These are phyloP conservation scores for Agrochola circellaris DNA, from an alignment of 2,888 invertebrate species.

Conservation along the genomic window DNA sequence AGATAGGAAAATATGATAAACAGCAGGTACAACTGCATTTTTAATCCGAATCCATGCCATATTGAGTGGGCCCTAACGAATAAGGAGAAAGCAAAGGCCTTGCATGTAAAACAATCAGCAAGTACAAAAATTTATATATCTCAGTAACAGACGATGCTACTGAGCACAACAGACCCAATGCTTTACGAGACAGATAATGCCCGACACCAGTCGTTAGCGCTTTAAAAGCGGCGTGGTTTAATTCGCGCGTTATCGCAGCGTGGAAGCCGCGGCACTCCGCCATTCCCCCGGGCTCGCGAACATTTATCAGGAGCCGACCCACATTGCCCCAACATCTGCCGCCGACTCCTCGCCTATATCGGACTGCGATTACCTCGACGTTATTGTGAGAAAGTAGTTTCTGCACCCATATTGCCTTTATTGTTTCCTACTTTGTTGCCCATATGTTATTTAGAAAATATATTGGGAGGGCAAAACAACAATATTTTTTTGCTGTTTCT, in stretches of 20 bases:
- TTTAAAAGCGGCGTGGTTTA: conserved; percentile 73
- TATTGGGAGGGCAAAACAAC: conserved; percentile 28
- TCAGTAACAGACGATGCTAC: conserved; percentile 19
- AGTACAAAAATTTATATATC: conserved; percentile 1
- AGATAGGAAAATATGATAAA: neutral
- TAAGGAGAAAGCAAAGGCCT: neutral
- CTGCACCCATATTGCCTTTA: conserved; percentile 70
- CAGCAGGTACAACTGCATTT: neutral
- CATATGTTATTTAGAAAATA: conserved; percentile 55
- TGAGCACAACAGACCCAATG: conserved; percentile 32
- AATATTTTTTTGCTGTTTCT: conserved; percentile 17
- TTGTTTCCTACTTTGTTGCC: conserved; percentile 64
- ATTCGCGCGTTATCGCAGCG: conserved; percentile 78
- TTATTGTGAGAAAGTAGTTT: conserved; percentile 76
- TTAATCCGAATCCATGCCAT: neutral
- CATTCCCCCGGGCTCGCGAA: conserved; percentile 79
- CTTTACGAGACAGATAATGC: conserved; percentile 50
- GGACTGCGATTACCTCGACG: conserved; percentile 70
- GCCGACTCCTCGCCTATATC: conserved; percentile 64
- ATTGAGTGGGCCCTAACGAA: neutral
- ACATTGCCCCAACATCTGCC: conserved; percentile 84
- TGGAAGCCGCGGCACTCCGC: conserved; percentile 76
- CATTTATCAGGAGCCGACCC: conserved; percentile 87
- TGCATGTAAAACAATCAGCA: conserved; percentile 1
- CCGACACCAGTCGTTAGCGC: conserved; percentile 67